Evolutionary conservation across 2,113 vertebrate genomes (phyloP), one percentile per base, ranked within the genome.

Genomic region (Chloropsis hardwickii): DNA sequence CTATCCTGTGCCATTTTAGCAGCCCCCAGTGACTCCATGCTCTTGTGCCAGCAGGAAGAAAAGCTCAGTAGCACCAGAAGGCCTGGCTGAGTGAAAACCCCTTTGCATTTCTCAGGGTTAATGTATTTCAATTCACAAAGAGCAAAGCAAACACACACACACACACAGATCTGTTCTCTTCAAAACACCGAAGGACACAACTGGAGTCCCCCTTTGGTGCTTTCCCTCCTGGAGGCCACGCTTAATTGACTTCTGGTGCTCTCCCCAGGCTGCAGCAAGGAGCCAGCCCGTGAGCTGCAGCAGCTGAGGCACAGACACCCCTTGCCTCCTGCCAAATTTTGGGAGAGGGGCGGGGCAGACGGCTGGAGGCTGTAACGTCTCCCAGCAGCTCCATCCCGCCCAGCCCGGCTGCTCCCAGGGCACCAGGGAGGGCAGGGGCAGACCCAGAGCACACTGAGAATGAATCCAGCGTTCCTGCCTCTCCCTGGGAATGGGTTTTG

Each of bases 161-260:
- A 56, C 11, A 66, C 24, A 56, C 22, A 58, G 16, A 15, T 56
- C 47, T 77, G 9, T 70, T 90, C 66, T 82, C 66, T 15, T 69
- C 37, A 56, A 90, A 93, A 35, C 81, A 65, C 88, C 50, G 27
- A 45, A 77, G 50, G 37, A 92, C 37, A 50, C 42, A 76, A 14
- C 48, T 54, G 6, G 4, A 85, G 69, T 50, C 66, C 73, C 54
- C 57, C 62, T 92, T 61, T 57, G 90, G 71, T 92, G 58, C 85
- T 93, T 90, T 93, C 71, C 79, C 70, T 88, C 71, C 94, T 86
- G 73, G 23, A 83, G 95, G 94, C 16, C 40, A 90, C 20, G 50
- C 39, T 23, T 18, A 28, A 90, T 54, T 39, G 51, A 27, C 40
- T 90, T 86, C 15, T 70, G 67, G 88, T 80, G 85, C 9, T 92